Evolutionary conservation across 1,140 invertebrate genomes (phyloP).

Genomic region (Zaprionus davidi): DNA sequence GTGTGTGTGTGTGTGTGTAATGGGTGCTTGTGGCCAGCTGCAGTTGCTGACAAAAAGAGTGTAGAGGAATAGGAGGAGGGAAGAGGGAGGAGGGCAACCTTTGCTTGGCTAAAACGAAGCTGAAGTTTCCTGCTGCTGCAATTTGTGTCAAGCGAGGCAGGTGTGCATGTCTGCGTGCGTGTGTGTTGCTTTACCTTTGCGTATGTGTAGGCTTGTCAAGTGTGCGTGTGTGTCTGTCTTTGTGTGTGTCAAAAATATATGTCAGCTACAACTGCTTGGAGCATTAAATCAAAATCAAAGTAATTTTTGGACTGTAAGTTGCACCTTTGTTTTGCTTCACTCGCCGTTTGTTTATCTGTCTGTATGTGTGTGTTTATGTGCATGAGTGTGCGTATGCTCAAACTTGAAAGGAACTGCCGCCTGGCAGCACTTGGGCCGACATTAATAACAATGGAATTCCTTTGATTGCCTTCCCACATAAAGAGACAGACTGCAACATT

Average conservation of each 20-base stretch:
- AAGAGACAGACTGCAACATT: not conserved
- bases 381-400: no score
- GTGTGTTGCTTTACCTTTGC: not conserved
- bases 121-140: not conserved
- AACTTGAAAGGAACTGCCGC: not conserved
- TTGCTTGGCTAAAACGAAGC: not conserved
- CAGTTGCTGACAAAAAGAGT: not conserved
- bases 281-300: slow-evolving; percentile 9
- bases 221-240: not conserved
- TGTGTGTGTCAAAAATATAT: not conserved
- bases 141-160: not conserved
- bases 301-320: not conserved
- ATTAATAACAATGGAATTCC: slow-evolving; percentile 9
- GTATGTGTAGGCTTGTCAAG: not conserved
- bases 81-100: no score
- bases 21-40: not conserved
- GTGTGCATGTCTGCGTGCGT: not conserved
- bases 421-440: slow-evolving; percentile 6
- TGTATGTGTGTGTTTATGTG: not conserved
- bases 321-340: not conserved
- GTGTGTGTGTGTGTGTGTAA: slow-evolving; percentile 4
- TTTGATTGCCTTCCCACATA: not conserved
- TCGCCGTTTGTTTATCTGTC: not conserved
- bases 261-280: slow-evolving; percentile 1
- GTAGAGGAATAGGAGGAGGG: no score